phyloP scores from a whole-genome alignment of 2,888 invertebrate species.

The Pharmacophagus antenor region DNA sequence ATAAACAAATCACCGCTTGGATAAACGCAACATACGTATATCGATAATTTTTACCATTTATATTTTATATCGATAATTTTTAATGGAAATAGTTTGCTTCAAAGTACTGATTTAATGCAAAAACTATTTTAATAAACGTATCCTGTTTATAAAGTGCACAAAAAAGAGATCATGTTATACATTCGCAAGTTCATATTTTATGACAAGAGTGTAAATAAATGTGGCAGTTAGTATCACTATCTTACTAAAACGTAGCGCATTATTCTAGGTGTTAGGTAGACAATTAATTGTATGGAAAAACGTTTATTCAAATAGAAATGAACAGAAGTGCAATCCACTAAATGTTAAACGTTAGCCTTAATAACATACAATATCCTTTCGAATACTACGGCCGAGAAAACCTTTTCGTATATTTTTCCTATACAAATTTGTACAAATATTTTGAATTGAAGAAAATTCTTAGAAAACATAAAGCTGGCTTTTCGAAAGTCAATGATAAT shows the following conservation, averaged over 20 bases:
- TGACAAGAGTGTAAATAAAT: too few relatives aligned
- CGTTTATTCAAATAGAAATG: background rate
- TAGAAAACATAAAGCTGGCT: background rate
- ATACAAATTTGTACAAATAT: constrained; percentile 26
- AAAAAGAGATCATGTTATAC: too few relatives aligned
- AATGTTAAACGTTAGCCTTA: constrained; percentile 49
- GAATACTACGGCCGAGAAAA: constrained; percentile 45
- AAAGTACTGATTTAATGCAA: too few relatives aligned
- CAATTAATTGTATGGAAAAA: background rate
- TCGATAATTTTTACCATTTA: too few relatives aligned
- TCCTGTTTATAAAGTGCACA: too few relatives aligned
- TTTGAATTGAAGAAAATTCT: constrained; percentile 22
- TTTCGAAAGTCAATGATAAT: background rate
- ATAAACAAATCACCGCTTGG: too few relatives aligned
- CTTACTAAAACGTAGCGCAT: background rate
- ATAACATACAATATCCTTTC: constrained; percentile 56
- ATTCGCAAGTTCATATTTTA: too few relatives aligned
- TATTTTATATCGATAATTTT: too few relatives aligned
- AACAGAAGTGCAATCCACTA: constrained; percentile 31
- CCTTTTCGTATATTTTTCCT: constrained; percentile 43
- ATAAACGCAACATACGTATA: too few relatives aligned
- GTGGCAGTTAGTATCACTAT: background rate
- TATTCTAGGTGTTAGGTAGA: background rate
- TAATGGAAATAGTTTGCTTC: too few relatives aligned
- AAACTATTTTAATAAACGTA: too few relatives aligned